These are phyloP conservation scores for Crematogaster levior DNA, from an alignment of 2,888 invertebrate genomes.

Conservation along the genomic window DNA sequence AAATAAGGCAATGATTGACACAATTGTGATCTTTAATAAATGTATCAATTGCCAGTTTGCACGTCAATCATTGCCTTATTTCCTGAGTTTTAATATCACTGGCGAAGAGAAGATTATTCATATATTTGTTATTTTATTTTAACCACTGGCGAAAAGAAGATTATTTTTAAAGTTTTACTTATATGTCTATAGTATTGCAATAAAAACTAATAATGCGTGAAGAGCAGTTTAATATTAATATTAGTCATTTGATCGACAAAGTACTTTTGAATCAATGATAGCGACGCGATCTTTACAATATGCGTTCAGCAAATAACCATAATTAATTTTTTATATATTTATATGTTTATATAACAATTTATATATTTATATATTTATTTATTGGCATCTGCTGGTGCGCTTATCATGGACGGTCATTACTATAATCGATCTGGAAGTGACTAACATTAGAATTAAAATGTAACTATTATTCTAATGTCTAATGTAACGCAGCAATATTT, in stretches of 20 bases:
- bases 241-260: background rate
- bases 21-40: too few relatives aligned
- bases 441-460: conserved; percentile 3
- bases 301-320: background rate
- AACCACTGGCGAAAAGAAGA: too few relatives aligned
- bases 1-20: too few relatives aligned
- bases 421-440: background rate
- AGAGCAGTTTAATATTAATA: background rate
- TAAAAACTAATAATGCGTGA: background rate
- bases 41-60: too few relatives aligned
- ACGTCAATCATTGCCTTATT: too few relatives aligned
- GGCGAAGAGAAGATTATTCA: too few relatives aligned
- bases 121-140: too few relatives aligned
- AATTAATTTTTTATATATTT: background rate
- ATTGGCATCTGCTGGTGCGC: background rate
- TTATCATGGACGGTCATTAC: background rate
- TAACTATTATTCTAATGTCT: background rate
- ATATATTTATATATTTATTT: background rate
- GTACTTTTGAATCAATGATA: background rate
- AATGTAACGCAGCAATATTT: background rate
- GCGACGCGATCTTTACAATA: background rate
- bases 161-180: too few relatives aligned
- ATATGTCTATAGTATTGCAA: background rate
- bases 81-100: too few relatives aligned
- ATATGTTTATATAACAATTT: too few relatives aligned